phyloP scores from a whole-genome alignment of 2,888 invertebrate species.

The Ormyrus labotus region DNA sequence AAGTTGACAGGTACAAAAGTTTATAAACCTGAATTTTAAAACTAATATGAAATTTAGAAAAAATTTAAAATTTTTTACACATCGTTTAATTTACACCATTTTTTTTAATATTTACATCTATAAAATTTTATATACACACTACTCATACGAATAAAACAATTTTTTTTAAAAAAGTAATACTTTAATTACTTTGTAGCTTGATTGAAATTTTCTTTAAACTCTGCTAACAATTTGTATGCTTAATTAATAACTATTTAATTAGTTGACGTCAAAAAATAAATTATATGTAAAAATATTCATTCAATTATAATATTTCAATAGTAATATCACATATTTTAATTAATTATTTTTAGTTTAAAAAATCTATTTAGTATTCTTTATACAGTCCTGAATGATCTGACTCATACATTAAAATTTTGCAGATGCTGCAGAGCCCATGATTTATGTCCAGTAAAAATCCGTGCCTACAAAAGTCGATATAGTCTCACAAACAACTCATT shows the following conservation, averaged over 20 bases:
- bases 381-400: neutral
- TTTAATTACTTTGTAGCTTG: too few relatives aligned
- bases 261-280: too few relatives aligned
- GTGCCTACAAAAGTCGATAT: conserved; percentile 84
- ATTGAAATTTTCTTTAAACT: too few relatives aligned
- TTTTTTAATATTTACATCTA: neutral
- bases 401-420: conserved; percentile 39
- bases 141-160: too few relatives aligned
- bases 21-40: neutral
- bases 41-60: neutral
- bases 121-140: too few relatives aligned
- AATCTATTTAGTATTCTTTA: conserved; percentile 2
- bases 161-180: too few relatives aligned
- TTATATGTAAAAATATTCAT: neutral
- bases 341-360: neutral
- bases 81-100: neutral
- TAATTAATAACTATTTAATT: too few relatives aligned
- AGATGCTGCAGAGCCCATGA: conserved; percentile 93
- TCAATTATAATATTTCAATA: neutral
- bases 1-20: conserved; percentile 68
- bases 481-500: conserved; percentile 89
- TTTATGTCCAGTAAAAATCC: conserved; percentile 89
- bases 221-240: too few relatives aligned
- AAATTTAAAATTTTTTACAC: neutral
- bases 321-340: neutral